phyloP scores from a whole-genome alignment of 2,888 invertebrate species.

The Eilema caniola region DNA sequence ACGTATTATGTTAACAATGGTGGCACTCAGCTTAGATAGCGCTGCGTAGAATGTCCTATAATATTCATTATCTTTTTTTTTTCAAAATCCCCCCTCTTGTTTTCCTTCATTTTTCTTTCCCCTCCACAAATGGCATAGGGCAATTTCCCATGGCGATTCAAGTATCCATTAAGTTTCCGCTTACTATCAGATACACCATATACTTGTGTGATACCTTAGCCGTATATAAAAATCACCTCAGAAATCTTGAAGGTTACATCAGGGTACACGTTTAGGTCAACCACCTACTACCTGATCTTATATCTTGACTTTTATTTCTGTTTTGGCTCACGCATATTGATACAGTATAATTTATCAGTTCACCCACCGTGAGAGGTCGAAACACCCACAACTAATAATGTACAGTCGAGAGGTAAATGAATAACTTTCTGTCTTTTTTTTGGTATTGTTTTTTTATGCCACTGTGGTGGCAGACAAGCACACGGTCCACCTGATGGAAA shows the following conservation, averaged over 20 bases:
- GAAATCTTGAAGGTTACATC: slow-evolving; percentile 11
- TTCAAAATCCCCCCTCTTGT: too few relatives aligned
- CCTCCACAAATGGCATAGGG: too few relatives aligned
- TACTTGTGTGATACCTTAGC: background rate
- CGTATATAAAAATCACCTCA: background rate
- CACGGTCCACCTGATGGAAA: too few relatives aligned
- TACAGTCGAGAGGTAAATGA: slow-evolving; percentile 17
- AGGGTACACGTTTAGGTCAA: slow-evolving; percentile 54
- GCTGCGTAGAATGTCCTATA: too few relatives aligned
- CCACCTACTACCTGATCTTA: slow-evolving; percentile 48
- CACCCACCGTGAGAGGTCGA: slow-evolving; percentile 61
- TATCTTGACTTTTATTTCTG: slow-evolving; percentile 50
- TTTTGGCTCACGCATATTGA: slow-evolving; percentile 58
- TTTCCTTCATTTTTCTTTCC: too few relatives aligned
- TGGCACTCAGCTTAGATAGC: too few relatives aligned
- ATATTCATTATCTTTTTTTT: too few relatives aligned
- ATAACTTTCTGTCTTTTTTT: background rate
- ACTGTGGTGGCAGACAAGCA: too few relatives aligned
- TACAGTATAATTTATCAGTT: slow-evolving; percentile 65
- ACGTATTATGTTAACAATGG: too few relatives aligned
- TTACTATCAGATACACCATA: background rate
- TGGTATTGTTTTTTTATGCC: slow-evolving; percentile 6
- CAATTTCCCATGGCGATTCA: too few relatives aligned
- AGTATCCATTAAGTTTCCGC: too few relatives aligned
- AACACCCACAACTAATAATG: slow-evolving; percentile 52